phyloP scores from a whole-genome alignment of 2,888 invertebrate species.

The Leptinotarsa tumamoca region DNA sequence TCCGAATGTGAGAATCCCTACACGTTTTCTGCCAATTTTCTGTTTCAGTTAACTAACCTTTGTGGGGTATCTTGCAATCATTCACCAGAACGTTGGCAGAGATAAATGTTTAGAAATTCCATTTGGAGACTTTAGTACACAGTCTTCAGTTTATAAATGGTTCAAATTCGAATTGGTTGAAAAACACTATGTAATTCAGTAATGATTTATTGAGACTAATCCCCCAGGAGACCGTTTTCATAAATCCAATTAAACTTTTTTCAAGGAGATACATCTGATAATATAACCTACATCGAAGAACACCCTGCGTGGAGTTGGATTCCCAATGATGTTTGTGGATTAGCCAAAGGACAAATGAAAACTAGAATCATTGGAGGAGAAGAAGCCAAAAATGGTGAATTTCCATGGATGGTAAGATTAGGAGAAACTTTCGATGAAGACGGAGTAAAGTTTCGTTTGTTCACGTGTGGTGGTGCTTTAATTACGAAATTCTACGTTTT shows the following conservation, averaged over 20 bases:
- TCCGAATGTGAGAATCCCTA: no score
- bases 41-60: no score
- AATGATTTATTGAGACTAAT: no score
- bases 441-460: slow-evolving; percentile 31
- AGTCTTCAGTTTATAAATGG: no score
- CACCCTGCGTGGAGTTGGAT: slow-evolving; percentile 31
- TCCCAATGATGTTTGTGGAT: slow-evolving; percentile 55
- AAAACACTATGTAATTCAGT: no score
- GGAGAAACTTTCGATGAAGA: slow-evolving; percentile 66
- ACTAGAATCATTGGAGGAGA: slow-evolving; percentile 74
- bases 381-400: slow-evolving; percentile 72
- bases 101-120: no score
- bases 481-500: slow-evolving; percentile 78
- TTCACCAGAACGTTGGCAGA: no score
- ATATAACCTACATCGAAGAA: neutral
- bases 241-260: neutral
- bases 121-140: no score
- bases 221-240: no score
- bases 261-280: neutral
- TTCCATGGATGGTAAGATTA: slow-evolving; percentile 74
- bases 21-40: no score
- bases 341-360: slow-evolving; percentile 46
- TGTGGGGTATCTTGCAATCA: no score
- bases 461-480: slow-evolving; percentile 79
- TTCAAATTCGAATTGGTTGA: no score